These are phyloP conservation scores for Liparis tanakae DNA, from an alignment of 2,797 vertebrate species.

Conservation along the genomic window DNA sequence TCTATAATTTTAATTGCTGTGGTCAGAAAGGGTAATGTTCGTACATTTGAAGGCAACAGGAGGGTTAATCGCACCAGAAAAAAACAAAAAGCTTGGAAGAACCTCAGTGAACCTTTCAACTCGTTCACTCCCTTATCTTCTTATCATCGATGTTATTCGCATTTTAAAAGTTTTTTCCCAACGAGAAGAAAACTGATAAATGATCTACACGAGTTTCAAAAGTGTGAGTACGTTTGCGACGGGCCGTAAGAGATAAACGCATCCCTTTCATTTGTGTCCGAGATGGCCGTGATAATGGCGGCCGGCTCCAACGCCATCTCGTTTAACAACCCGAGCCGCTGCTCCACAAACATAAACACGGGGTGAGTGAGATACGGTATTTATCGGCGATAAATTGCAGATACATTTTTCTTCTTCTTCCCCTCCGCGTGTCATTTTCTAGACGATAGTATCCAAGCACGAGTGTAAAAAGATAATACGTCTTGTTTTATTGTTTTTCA, in stretches of 20 bases:
- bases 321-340: slow-evolving; percentile 43
- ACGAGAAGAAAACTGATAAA: slow-evolving; percentile 22
- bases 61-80: not conserved
- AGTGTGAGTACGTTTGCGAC: slow-evolving; percentile 42
- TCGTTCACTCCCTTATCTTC: not conserved
- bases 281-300: slow-evolving; percentile 65
- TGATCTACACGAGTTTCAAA: slow-evolving; percentile 27
- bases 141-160: not conserved
- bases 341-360: slow-evolving; percentile 40
- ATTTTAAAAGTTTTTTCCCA: slow-evolving; percentile 4
- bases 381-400: slow-evolving; percentile 58
- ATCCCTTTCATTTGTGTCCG: slow-evolving; percentile 62
- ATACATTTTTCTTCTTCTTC: too few relatives aligned
- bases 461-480: slow-evolving; percentile 57
- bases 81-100: not conserved
- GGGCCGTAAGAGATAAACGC: slow-evolving; percentile 54
- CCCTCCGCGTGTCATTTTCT: slow-evolving; percentile 56
- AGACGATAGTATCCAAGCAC: slow-evolving; percentile 55
- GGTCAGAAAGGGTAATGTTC: too few relatives aligned
- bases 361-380: slow-evolving; percentile 55
- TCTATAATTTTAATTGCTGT: too few relatives aligned
- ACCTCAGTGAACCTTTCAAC: not conserved
- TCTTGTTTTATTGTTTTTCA: slow-evolving; percentile 58
- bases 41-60: too few relatives aligned
- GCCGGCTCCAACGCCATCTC: slow-evolving; percentile 42